phyloP scores from a whole-genome alignment of 2,797 vertebrate genomes.

The Nannoperca obscura region DNA sequence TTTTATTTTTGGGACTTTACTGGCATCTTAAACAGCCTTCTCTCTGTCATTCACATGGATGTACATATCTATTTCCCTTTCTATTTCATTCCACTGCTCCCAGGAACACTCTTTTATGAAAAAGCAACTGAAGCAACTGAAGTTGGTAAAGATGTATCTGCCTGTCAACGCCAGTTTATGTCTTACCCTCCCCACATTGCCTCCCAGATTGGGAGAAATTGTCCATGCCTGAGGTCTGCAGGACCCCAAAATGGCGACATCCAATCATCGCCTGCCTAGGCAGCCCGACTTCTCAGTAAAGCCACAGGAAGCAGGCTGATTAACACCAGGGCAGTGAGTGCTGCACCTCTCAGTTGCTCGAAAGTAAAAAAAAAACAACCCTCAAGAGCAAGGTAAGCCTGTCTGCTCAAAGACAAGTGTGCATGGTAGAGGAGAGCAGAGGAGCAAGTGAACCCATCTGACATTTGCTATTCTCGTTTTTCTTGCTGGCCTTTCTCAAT shows the following conservation, averaged over 20 bases:
- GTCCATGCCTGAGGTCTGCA: constrained; percentile 31
- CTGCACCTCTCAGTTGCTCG: constrained; percentile 31
- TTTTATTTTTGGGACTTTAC: constrained; percentile 15
- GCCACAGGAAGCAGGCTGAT: constrained; percentile 56
- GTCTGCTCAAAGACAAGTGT: constrained; percentile 21
- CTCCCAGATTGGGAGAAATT: constrained; percentile 24
- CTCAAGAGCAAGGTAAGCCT: constrained; percentile 12
- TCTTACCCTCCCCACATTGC: constrained; percentile 8
- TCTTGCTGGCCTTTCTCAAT: constrained; percentile 1
- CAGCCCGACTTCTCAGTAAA: constrained; percentile 40
- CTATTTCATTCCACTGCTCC: constrained; percentile 18
- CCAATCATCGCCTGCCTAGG: constrained; percentile 55
- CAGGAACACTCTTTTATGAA: constrained; percentile 20
- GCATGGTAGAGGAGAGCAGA: constrained; percentile 9
- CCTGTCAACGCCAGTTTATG: constrained; percentile 17
- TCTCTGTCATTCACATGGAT: constrained; percentile 18
- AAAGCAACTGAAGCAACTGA: constrained; percentile 22
- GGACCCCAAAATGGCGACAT: constrained; percentile 39
- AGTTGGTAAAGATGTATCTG: constrained; percentile 26
- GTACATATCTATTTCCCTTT: constrained; percentile 15
- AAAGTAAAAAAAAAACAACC: neutral
- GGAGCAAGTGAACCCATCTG: constrained; percentile 11
- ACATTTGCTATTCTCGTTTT: constrained; percentile 22
- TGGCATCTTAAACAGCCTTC: constrained; percentile 23
- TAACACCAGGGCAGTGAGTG: constrained; percentile 44